Percentiles rank a stretch among this genome's conserved stretches.
These are phyloP conservation scores for Rotaria macrura DNA, from an alignment of 2,888 invertebrate genomes.

Conservation along the genomic window DNA sequence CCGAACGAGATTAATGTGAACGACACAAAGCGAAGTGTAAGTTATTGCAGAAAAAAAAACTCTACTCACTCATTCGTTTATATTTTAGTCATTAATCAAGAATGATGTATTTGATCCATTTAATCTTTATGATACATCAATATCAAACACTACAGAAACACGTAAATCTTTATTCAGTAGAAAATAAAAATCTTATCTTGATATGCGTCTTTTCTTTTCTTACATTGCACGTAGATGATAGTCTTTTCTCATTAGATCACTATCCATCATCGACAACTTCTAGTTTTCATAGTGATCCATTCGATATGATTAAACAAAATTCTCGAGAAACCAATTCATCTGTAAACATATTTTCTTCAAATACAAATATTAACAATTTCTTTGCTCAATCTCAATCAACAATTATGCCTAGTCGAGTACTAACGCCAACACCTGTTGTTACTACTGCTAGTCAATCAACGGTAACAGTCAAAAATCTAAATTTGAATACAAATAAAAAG, in stretches of 20 bases:
- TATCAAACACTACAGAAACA: background rate
- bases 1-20: background rate
- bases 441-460: background rate
- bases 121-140: background rate
- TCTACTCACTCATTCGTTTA: background rate
- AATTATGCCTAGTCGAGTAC: background rate
- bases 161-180: background rate
- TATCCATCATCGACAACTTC: background rate
- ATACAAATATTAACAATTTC: background rate
- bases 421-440: background rate
- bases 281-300: background rate
- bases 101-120: background rate
- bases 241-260: background rate
- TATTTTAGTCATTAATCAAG: background rate
- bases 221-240: background rate
- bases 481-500: background rate
- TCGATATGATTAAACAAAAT: background rate
- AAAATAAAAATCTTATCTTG: background rate
- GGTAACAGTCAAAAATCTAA: background rate
- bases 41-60: too few relatives aligned
- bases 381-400: background rate
- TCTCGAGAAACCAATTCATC: background rate
- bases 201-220: background rate
- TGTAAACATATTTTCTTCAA: background rate
- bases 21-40: background rate